phyloP scores from a whole-genome alignment of 2,888 invertebrate genomes.

The Hirtodrosophila confusa region DNA sequence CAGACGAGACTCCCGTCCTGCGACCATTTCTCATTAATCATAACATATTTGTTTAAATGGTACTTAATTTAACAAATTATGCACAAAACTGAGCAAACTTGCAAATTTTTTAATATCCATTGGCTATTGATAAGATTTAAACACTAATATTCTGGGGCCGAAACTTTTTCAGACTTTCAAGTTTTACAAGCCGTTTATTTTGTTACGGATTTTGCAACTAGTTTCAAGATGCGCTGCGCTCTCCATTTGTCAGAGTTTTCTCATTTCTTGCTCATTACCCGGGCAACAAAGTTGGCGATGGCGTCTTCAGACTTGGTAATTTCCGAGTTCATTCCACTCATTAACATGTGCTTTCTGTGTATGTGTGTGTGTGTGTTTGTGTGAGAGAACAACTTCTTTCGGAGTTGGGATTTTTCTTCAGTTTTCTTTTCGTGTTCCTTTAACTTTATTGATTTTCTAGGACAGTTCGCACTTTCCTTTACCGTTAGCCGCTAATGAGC shows the following conservation, averaged over 20 bases:
- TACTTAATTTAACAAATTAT: too few species aligned
- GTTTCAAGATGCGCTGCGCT: constrained; percentile 52
- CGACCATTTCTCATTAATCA: too few species aligned
- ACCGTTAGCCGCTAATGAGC: constrained; percentile 67
- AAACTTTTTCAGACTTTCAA: constrained; percentile 20
- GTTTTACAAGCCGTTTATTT: constrained; percentile 49
- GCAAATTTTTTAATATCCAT: constrained; percentile 19
- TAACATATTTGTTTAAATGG: too few species aligned
- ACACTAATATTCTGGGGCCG: constrained; percentile 2
- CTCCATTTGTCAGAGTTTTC: constrained; percentile 9
- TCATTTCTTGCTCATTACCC: constrained; percentile 23
- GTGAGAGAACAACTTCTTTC: constrained; percentile 11
- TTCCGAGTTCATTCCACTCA: constrained; percentile 76
- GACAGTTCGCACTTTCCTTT: constrained; percentile 40
- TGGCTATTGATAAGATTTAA: constrained; percentile 17
- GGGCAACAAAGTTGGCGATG: constrained; percentile 31
- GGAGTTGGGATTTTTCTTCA: constrained; percentile 26
- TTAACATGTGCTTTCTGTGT: constrained; percentile 57
- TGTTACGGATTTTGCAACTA: constrained; percentile 27
- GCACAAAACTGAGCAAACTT: not conserved
- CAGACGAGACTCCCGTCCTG: too few species aligned
- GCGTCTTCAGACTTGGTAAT: constrained; percentile 45
- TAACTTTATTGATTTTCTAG: constrained; percentile 76
- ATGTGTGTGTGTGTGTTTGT: constrained; percentile 4
- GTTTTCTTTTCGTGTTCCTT: constrained; percentile 50